Conservation (phyloP, 2,888 invertebrate genomes). For the Magallana nippona region DNA sequence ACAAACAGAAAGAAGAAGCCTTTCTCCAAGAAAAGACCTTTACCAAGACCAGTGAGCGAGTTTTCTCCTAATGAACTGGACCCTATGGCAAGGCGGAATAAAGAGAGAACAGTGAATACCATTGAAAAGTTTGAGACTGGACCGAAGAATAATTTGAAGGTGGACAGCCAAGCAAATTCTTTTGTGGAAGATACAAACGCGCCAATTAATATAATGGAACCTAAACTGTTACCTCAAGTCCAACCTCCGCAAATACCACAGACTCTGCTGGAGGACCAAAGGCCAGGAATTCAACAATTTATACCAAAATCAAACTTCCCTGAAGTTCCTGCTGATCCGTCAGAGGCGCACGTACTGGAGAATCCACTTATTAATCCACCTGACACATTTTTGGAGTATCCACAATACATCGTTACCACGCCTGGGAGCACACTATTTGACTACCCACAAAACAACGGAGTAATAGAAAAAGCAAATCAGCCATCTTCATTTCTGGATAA, state of each 20-base stretch:
- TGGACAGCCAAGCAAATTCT: background rate
- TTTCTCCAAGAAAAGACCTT: background rate
- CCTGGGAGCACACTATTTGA: background rate
- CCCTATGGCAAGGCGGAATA: slow-evolving; percentile 8
- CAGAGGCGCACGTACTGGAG: background rate
- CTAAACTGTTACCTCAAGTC: background rate
- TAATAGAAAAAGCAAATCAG: background rate
- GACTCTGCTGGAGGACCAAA: background rate
- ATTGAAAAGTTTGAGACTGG: background rate
- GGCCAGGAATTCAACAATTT: background rate
- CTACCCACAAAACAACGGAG: background rate
- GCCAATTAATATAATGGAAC: background rate
- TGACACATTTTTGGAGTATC: background rate
- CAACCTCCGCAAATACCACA: background rate
- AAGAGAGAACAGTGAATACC: background rate
- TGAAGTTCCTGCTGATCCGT: background rate
- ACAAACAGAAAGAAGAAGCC: background rate
- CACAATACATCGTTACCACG: background rate
- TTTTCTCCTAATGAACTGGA: slow-evolving; percentile 3
- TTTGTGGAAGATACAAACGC: background rate
- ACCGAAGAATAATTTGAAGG: background rate
- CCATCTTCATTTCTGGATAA: background rate
- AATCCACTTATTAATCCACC: background rate
- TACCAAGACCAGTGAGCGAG: background rate
- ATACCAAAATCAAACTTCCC: slow-evolving; percentile 2